Percentiles rank a stretch among this genome's conserved stretches.
Conservation (phyloP, 2,888 invertebrate genomes). For the Ashinkailepas kermadecensis region DNA sequence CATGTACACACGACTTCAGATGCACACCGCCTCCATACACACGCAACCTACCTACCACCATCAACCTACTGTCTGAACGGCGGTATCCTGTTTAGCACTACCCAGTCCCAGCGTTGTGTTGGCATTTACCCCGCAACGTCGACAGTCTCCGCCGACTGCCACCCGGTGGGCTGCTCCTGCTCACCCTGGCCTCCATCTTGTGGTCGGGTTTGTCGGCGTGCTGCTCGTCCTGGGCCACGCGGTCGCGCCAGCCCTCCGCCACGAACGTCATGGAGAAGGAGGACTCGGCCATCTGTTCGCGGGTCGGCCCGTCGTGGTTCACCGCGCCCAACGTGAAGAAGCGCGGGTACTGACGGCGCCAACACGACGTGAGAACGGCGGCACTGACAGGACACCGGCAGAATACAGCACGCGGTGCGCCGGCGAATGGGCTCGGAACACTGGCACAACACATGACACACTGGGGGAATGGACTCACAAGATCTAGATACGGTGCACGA, state of each 20-base stretch:
- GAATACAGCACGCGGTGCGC: too few species aligned
- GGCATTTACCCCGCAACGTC: not conserved
- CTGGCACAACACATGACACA: not conserved
- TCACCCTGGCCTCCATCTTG: not conserved
- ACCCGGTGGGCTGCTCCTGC: not conserved
- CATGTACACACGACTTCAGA: too few species aligned
- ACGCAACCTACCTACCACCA: too few species aligned
- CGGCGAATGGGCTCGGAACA: too few species aligned
- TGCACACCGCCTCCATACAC: too few species aligned
- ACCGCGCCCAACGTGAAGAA: slow-evolving; percentile 64
- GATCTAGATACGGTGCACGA: not conserved
- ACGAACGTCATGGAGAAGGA: slow-evolving; percentile 48
- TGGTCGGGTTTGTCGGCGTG: slow-evolving; percentile 1
- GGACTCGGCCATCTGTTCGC: slow-evolving; percentile 52
- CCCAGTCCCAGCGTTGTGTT: too few species aligned
- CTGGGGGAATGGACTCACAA: slow-evolving; percentile 42
- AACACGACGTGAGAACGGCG: too few species aligned
- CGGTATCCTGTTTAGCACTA: too few species aligned
- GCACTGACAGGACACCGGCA: too few species aligned
- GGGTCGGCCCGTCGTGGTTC: slow-evolving; percentile 57
- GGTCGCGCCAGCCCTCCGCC: slow-evolving; percentile 40
- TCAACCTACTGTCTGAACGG: too few species aligned
- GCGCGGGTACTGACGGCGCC: slow-evolving; percentile 51
- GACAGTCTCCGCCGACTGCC: not conserved
- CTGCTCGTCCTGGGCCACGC: slow-evolving; percentile 12